phyloP scores from a whole-genome alignment of 2,113 vertebrate species.

The Prionailurus bengalensis region DNA sequence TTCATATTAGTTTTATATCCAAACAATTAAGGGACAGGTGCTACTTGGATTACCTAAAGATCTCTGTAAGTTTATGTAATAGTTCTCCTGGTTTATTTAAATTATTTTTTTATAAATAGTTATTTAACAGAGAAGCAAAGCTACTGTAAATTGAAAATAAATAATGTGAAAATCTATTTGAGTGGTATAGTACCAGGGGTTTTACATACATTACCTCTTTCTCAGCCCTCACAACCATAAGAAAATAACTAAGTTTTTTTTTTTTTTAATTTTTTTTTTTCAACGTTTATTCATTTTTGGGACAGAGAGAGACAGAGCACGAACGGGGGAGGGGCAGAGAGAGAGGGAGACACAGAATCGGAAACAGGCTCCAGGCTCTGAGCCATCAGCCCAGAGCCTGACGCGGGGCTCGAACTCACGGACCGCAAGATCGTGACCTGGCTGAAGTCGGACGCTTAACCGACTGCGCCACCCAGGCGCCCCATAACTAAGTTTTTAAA shows the following conservation, averaged over 20 bases:
- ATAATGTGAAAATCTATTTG: slow-evolving; percentile 47
- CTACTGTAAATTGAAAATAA: slow-evolving; percentile 19
- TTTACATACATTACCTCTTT: slow-evolving; percentile 19
- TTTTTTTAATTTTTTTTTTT: too few relatives aligned
- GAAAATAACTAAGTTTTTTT: slow-evolving; percentile 17
- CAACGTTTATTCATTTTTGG: too few relatives aligned
- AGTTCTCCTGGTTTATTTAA: slow-evolving; percentile 14
- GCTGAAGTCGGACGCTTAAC: too few relatives aligned
- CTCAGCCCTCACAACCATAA: not conserved
- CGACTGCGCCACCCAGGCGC: too few relatives aligned
- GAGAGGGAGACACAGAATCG: too few relatives aligned
- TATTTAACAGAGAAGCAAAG: slow-evolving; percentile 44
- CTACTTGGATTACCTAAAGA: slow-evolving; percentile 2
- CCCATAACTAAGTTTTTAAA: slow-evolving; percentile 3
- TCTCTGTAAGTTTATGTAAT: slow-evolving; percentile 11
- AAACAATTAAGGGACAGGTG: not conserved
- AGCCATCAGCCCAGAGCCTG: too few relatives aligned
- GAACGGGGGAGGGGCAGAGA: too few relatives aligned
- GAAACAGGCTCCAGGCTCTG: too few relatives aligned
- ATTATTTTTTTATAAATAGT: slow-evolving; percentile 14
- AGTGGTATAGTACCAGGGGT: not conserved
- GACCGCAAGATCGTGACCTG: too few relatives aligned
- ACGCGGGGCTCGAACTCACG: too few relatives aligned
- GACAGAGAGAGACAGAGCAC: too few relatives aligned
- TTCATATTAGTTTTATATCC: slow-evolving; percentile 16